These are phyloP conservation scores for Stegana nigrithorax DNA, from an alignment of 2,888 invertebrate genomes.

Conservation along the genomic window DNA sequence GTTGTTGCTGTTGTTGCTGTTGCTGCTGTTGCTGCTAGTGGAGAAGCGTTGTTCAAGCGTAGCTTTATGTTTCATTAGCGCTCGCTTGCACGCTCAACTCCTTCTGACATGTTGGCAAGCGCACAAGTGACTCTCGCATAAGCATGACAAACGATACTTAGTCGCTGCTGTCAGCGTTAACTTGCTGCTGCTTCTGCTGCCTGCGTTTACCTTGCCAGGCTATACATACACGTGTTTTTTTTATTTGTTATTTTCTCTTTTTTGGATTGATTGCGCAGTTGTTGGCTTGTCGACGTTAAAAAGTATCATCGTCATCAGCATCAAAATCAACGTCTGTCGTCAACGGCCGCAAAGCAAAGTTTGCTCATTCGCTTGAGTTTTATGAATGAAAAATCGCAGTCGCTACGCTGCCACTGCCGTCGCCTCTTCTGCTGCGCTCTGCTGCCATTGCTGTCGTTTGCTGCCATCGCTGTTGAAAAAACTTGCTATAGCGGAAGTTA, in stretches of 20 bases:
- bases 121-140: not conserved
- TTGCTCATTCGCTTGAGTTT: constrained; percentile 6
- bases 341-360: not conserved
- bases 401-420: no score
- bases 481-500: constrained; percentile 50
- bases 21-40: no score
- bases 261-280: constrained; percentile 1
- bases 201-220: no score
- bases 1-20: no score
- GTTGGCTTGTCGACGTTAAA: not conserved
- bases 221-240: no score
- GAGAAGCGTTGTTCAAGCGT: constrained; percentile 27
- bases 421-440: constrained; percentile 12
- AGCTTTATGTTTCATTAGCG: constrained; percentile 39
- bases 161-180: constrained; percentile 11
- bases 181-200: no score
- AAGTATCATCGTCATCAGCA: not conserved
- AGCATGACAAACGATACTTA: constrained; percentile 12
- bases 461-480: constrained; percentile 21
- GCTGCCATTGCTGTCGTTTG: constrained; percentile 15
- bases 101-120: not conserved
- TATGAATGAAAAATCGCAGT: constrained; percentile 47
- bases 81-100: constrained; percentile 15
- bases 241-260: constrained; percentile 23
- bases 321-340: not conserved